Evolutionary conservation across 2,888 invertebrate species (phyloP).

Genomic region (Hemicrepidius hirtus): DNA sequence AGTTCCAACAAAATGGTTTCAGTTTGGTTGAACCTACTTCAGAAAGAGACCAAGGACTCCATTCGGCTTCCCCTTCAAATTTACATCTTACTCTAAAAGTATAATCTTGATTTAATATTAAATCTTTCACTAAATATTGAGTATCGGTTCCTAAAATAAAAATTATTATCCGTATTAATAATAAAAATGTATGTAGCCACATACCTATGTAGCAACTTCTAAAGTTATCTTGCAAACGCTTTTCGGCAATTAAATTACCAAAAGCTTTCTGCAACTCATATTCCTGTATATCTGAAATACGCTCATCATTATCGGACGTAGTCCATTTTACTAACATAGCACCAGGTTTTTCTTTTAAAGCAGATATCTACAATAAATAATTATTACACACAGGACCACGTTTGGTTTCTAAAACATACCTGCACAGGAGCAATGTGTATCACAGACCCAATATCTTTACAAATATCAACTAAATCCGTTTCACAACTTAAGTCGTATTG

Average conservation of each 20-base stretch:
- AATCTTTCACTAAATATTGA: constrained; percentile 72
- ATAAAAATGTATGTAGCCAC: neutral
- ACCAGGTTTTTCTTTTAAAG: constrained; percentile 74
- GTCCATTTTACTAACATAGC: constrained; percentile 75
- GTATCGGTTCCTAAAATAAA: constrained; percentile 69
- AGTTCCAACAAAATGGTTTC: constrained; percentile 73
- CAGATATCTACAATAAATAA: constrained; percentile 71
- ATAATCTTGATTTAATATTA: constrained; percentile 71
- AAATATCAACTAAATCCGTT: constrained; percentile 60
- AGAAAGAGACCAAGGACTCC: constrained; percentile 75
- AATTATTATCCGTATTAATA: neutral
- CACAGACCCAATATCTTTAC: constrained; percentile 64
- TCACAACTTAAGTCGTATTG: constrained; percentile 68
- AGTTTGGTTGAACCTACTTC: constrained; percentile 72
- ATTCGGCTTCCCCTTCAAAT: constrained; percentile 69
- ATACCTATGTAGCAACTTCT: constrained; percentile 71
- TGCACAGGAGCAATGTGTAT: constrained; percentile 67
- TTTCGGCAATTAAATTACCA: constrained; percentile 67
- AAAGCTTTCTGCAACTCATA: constrained; percentile 71
- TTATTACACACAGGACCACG: too few species aligned
- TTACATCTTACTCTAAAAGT: constrained; percentile 75
- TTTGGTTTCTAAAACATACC: constrained; percentile 59
- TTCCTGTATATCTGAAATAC: constrained; percentile 70
- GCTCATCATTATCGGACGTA: constrained; percentile 69
- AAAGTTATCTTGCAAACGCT: constrained; percentile 65